phyloP scores from a whole-genome alignment of 1,140 invertebrate genomes.

The Meloidogyne hapla region DNA sequence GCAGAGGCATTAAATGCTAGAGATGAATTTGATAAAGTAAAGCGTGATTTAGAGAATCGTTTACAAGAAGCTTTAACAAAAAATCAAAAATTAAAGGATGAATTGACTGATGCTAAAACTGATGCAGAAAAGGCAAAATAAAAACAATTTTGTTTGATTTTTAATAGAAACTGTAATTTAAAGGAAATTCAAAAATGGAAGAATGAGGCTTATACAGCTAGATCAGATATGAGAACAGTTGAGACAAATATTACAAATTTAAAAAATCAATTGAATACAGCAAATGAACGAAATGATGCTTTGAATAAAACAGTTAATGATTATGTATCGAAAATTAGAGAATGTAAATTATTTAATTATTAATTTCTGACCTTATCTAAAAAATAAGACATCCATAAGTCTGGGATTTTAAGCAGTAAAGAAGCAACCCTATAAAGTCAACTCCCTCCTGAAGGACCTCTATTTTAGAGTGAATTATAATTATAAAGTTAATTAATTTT shows the following conservation, averaged over 20 bases:
- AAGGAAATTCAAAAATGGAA: slow-evolving; percentile 64
- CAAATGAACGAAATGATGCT: slow-evolving; percentile 53
- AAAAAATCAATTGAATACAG: slow-evolving; percentile 57
- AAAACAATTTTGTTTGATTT: neutral
- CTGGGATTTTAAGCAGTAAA: neutral
- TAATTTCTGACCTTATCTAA: too few relatives aligned
- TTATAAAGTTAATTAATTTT: slow-evolving; percentile 16
- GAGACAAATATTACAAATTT: slow-evolving; percentile 54
- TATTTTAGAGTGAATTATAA: neutral
- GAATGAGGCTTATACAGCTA: slow-evolving; percentile 55
- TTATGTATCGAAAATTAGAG: slow-evolving; percentile 59
- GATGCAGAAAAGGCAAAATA: slow-evolving; percentile 54
- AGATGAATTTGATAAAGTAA: slow-evolving; percentile 55
- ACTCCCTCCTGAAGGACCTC: neutral
- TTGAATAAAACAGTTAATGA: slow-evolving; percentile 63
- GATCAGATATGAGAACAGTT: slow-evolving; percentile 61
- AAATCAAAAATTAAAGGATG: slow-evolving; percentile 61
- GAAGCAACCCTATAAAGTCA: neutral
- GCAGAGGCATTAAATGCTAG: slow-evolving; percentile 60
- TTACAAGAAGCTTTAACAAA: slow-evolving; percentile 40
- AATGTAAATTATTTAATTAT: slow-evolving; percentile 44
- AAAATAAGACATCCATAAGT: too few relatives aligned
- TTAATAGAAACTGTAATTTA: slow-evolving; percentile 13
- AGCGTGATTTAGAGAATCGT: slow-evolving; percentile 58
- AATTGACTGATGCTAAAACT: slow-evolving; percentile 57